These are phyloP conservation scores for Xylota segnis DNA, from an alignment of 2,888 invertebrate species.

Conservation along the genomic window DNA sequence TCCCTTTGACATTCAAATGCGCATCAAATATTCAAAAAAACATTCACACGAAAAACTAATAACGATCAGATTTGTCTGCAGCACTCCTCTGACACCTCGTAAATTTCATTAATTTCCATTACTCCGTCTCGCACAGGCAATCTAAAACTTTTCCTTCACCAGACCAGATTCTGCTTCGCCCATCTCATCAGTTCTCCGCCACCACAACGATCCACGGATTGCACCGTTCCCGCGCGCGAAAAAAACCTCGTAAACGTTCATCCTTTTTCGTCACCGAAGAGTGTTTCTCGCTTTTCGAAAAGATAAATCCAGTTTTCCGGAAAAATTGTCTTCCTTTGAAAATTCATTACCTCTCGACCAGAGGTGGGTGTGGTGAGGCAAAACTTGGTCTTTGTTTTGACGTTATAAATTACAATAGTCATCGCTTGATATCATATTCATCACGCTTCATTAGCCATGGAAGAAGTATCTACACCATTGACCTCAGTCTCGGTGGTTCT, in stretches of 20 bases:
- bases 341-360: neutral
- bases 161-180: neutral
- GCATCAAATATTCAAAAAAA: conserved; percentile 3
- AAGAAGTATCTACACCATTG: conserved; percentile 9
- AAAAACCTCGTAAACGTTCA: conserved; percentile 25
- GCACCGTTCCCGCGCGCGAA: conserved; percentile 8
- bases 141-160: conserved; percentile 25
- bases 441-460: conserved; percentile 30
- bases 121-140: conserved; percentile 20
- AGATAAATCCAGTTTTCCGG: neutral
- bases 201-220: conserved; percentile 7
- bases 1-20: conserved; percentile 4
- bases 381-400: conserved; percentile 15
- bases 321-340: conserved; percentile 7
- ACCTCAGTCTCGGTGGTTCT: neutral
- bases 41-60: conserved; percentile 19
- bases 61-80: conserved; percentile 9
- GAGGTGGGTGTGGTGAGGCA: conserved; percentile 11
- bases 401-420: conserved; percentile 25
- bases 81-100: conserved; percentile 23
- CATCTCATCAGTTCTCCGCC: neutral
- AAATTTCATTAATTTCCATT: conserved; percentile 40
- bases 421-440: conserved; percentile 27
- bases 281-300: conserved; percentile 3
- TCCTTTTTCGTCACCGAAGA: conserved; percentile 17